phyloP scores from a whole-genome alignment of 2,113 vertebrate genomes.

The Mandrillus leucophaeus region DNA sequence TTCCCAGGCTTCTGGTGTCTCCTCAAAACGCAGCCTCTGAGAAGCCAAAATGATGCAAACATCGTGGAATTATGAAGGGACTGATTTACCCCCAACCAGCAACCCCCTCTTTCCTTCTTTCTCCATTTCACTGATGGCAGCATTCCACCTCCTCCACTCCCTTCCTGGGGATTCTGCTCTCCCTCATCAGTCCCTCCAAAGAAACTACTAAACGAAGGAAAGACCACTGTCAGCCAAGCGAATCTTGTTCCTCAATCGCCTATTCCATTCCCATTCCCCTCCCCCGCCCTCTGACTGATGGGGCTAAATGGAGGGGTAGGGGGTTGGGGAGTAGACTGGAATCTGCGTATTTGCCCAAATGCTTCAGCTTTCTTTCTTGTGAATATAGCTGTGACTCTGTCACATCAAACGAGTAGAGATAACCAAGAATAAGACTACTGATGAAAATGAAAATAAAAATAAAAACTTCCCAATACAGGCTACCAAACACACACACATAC shows the following conservation, averaged over 20 bases:
- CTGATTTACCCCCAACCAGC: not conserved
- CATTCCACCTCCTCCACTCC: not conserved
- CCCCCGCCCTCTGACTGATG: not conserved
- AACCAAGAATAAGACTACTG: not conserved
- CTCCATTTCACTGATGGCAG: not conserved
- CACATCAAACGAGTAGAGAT: not conserved
- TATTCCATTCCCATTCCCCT: too few species aligned
- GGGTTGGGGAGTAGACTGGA: not conserved
- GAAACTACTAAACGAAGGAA: not conserved
- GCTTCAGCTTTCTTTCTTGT: not conserved
- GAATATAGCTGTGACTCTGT: not conserved
- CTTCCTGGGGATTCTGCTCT: not conserved
- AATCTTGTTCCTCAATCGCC: not conserved
- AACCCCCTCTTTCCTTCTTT: not conserved
- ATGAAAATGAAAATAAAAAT: not conserved
- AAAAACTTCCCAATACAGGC: not conserved
- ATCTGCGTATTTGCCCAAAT: not conserved
- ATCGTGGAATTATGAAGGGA: not conserved
- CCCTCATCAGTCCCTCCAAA: not conserved
- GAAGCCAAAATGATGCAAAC: not conserved
- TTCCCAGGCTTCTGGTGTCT: not conserved
- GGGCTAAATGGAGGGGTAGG: accelerated
- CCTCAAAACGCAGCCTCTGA: not conserved
- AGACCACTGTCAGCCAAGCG: not conserved
- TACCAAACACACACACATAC: not conserved